These are phyloP conservation scores for Falco biarmicus DNA, from an alignment of 2,797 vertebrate species.

Conservation along the genomic window DNA sequence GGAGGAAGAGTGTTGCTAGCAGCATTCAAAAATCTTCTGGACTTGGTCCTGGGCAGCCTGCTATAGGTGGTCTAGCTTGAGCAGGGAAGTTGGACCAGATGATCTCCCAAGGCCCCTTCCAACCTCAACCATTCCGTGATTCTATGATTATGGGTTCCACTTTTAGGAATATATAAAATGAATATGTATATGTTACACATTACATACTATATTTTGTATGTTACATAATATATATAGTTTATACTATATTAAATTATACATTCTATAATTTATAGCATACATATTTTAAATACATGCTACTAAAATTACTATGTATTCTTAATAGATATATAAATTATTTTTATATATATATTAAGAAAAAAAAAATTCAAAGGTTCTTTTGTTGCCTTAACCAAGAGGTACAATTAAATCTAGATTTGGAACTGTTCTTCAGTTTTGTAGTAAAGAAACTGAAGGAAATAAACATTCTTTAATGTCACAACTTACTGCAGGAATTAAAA, in stretches of 20 bases:
- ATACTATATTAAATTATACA: background rate
- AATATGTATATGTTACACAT: background rate
- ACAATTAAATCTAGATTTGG: background rate
- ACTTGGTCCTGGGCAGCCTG: background rate
- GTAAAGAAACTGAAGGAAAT: background rate
- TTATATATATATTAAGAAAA: background rate
- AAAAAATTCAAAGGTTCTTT: background rate
- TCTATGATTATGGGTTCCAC: background rate
- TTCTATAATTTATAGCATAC: background rate
- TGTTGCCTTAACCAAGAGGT: background rate
- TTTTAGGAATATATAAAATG: background rate
- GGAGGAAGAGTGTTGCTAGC: background rate
- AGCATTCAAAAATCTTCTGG: background rate
- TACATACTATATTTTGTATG: background rate
- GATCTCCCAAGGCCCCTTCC: background rate
- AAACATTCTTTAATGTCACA: background rate
- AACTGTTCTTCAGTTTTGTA: background rate
- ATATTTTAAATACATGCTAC: background rate
- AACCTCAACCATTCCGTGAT: background rate
- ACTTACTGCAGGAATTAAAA: background rate
- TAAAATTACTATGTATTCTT: background rate
- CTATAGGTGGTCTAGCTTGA: background rate
- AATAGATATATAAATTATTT: background rate
- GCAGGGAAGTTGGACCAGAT: background rate
- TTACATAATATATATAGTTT: background rate